Evolutionary conservation across 2,888 invertebrate genomes (phyloP), one percentile per base, ranked within the genome.

Genomic region (Pharmacophagus antenor): DNA sequence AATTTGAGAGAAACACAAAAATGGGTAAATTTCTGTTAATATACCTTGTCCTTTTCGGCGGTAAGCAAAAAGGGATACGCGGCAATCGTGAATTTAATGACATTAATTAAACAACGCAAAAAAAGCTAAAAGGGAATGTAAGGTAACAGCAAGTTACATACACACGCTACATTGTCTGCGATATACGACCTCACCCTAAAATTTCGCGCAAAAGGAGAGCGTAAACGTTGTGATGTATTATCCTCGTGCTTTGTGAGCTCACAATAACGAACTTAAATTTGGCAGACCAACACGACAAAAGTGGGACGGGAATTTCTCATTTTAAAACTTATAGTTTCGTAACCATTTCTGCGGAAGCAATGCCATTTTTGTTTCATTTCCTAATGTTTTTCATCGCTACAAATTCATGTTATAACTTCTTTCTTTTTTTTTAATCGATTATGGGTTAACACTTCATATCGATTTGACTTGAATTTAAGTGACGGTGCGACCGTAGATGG

Each of bases 121-220:
- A n/a, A n/a, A 5, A 21, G 22, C 42, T 44, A 15, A 47, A 52
- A 58, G 22, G 37, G 46, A 46, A 52, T 47, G n/a, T 31, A 41
- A 44, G 25, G 42, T 53, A 53, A 47, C 17, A 27, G 53, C 22
- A 27, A 57, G 21, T 58, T 48, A 42, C 25, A 53, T 48, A 47
- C 21, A n/a, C n/a, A 41, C 48, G 53, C 58, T 54, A 49, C 53
- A 49, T 58, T 58, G 58, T 58, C 48, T 49, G 17, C 53, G 27
- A 58, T 49, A 41, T 53, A 58, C 42, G 58, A 54, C 42, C 58
- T 58, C 48, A 47, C 42, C 58, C 53, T 27, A 58, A 58, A 53
- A 53, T 54, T 53, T 58, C 17, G 42, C 21, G 41, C 53, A 42
- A 49, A 54, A 58, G 47, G 58, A 54, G 48, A 48, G 23, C 47